These are phyloP conservation scores for Napeogenes sylphis DNA, from an alignment of 2,888 invertebrate genomes.

Conservation along the genomic window DNA sequence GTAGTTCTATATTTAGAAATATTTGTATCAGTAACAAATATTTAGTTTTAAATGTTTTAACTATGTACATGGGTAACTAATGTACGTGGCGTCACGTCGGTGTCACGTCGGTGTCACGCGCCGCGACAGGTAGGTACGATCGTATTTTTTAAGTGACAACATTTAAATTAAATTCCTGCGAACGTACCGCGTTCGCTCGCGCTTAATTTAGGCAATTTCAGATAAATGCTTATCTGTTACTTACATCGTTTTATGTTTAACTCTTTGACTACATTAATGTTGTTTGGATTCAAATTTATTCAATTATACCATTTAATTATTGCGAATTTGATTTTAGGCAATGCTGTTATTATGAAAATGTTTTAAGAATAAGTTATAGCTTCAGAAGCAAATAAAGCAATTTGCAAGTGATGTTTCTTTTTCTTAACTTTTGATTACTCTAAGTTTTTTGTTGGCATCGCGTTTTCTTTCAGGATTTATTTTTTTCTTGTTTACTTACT, in stretches of 20 bases:
- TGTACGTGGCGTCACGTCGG: conserved; percentile 9
- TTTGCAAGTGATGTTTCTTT: conserved; percentile 16
- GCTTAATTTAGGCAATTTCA: conserved; percentile 67
- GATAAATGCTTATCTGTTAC: conserved; percentile 59
- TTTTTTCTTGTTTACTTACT: conserved; percentile 9
- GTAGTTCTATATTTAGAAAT: no score
- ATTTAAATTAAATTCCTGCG: conserved; percentile 70
- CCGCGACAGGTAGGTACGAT: conserved; percentile 59
- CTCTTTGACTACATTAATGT: conserved; percentile 15
- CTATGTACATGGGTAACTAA: no score
- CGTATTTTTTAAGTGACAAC: conserved; percentile 67
- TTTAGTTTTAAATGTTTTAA: no score
- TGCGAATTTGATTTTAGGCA: background rate
- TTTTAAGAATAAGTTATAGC: no score
- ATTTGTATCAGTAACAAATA: no score
- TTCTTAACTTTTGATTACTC: conserved; percentile 8
- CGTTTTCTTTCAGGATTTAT: conserved; percentile 21
- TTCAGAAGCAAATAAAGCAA: background rate
- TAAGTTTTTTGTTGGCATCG: conserved; percentile 19
- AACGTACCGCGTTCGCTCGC: conserved; percentile 36
- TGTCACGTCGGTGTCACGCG: conserved; percentile 9
- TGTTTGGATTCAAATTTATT: background rate
- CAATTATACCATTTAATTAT: conserved; percentile 1
- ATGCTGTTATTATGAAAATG: no score
- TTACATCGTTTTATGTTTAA: conserved; percentile 40